Base-by-base conservation (phyloP, 2,888 invertebrate species). In the Polydrusus pterygomalis region DNA sequence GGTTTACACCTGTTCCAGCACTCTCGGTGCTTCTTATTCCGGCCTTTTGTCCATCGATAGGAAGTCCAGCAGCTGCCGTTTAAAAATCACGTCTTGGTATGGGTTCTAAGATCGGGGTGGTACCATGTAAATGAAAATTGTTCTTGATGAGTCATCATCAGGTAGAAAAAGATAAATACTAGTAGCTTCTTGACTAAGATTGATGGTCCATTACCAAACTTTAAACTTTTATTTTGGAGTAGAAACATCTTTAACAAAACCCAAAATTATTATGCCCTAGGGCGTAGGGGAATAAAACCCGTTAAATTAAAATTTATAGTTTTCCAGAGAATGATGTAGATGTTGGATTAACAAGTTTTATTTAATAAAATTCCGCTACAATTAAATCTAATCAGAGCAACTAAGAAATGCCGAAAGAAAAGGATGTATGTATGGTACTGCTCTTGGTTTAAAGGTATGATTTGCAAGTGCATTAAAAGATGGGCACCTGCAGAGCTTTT, bases 1-100 rank as follows among this genome's bases (percentile, higher is more conserved):
- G 68, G 54, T 63, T 73, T 76, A 64, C 73, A 73, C 72, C 73
- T 76, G 72, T 76, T 71, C 64, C 76, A 69, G 76, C 73, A 72
- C 76, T 76, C 76, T 76, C 75, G 67, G 76, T 72, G 72, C 76
- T 76, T 76, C 76, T 73, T 68, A 69, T 69, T 73, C 73, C 73
- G 72, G 69, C 69, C 73, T 73, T 76, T 73, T 76, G 72, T 72
- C 64, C 76, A 13, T 64, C 64, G 65, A 71, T 75, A 75, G 75
- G 75, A 75, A 75, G 75, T 71, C 62, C 71, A 75, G 71, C 71
- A 71, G 75, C 75, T 62, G 67, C 75, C 54, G 56, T 40, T 75
- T 71, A 15, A 51, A 64, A 75, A 75, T 75, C 75, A 60, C 71
- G 75, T 56, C 70, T 30, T 71, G 54, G 49, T 70, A 75, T 11